Evolutionary conservation across 2,888 invertebrate species (phyloP), one percentile per base, ranked within the genome.

Genomic region (Uropetala carovei): DNA sequence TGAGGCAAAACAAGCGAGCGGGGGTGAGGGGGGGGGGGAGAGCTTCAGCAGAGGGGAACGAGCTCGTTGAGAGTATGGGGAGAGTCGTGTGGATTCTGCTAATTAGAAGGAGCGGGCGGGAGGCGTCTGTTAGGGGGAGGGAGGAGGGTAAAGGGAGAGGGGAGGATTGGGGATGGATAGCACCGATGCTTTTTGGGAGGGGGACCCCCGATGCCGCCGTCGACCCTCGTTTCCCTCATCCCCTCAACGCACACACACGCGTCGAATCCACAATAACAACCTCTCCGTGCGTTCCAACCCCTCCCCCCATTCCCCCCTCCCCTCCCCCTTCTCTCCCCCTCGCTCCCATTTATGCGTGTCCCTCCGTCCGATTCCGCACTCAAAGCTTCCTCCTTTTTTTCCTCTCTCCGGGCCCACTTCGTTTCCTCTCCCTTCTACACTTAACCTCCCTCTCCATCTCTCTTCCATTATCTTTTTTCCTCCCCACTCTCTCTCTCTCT

Each of bases 81-180:
- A 68, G 68, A 68, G 68, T 68, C 68, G 68, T 68, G 68, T 68
- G 68, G 68, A 68, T 68, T 68, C 68, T 68, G 68, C 68, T 68
- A 68, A 68, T 68, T 68, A 68, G 68, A 22, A 68, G n/a, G 18
- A n/a, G 68, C n/a, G 68, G 68, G 43, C 43, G 43, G 43, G 43
- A 43, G 43, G 43, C 43, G 43, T 1, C 43, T 43, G 43, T 43
- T 43, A 5, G 43, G 43, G 43, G 5, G 43, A 5, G 43, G 43
- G 43, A 43, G 43, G 43, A 43, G 43, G 43, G 43, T 43, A 3
- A 5, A 43, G 5, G 43, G 43, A 5, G 43, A 43, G 43, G 43
- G 43, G 43, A 1, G 43, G 43, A 43, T 43, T 43, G 43, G 43
- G 43, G 43, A 43, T 43, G 43, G 43, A 43, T 43, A 43, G 43